A percentile compares a stretch with the other conserved stretches of the same genome.
Evolutionary conservation across 2,888 invertebrate species (phyloP).

Genomic region (Cephalotes varians): DNA sequence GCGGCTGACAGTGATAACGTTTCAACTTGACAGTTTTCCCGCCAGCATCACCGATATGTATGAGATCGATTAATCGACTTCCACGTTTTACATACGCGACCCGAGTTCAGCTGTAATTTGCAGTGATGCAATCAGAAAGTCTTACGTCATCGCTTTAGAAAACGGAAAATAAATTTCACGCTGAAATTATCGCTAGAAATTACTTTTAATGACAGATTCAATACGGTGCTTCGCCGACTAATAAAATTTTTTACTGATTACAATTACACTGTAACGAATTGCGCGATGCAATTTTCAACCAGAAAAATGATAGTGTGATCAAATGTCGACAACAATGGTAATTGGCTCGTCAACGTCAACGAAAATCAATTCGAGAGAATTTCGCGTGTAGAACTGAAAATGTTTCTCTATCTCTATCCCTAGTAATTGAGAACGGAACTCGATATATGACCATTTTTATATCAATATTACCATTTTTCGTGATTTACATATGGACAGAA

Average conservation of each 20-base stretch:
- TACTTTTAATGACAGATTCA: background rate
- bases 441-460: background rate
- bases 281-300: slow-evolving; percentile 1
- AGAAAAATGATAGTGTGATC: slow-evolving; percentile 19
- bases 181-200: background rate
- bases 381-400: background rate
- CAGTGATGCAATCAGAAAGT: slow-evolving; percentile 23
- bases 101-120: background rate
- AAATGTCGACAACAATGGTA: slow-evolving; percentile 20
- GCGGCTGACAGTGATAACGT: slow-evolving; percentile 56
- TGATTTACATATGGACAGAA: background rate
- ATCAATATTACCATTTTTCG: slow-evolving; percentile 4
- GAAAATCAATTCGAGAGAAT: slow-evolving; percentile 9
- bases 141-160: slow-evolving; percentile 15
- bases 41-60: slow-evolving; percentile 25
- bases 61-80: slow-evolving; percentile 66
- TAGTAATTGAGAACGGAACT: slow-evolving; percentile 23
- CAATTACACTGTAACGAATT: background rate
- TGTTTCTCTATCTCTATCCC: background rate
- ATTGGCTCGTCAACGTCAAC: slow-evolving; percentile 26
- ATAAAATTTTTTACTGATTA: slow-evolving; percentile 10
- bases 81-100: slow-evolving; percentile 34
- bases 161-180: background rate
- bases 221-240: background rate
- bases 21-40: slow-evolving; percentile 63